Evolutionary conservation across 1,140 invertebrate genomes (phyloP).

Genomic region (Drosophila kepulauana): DNA sequence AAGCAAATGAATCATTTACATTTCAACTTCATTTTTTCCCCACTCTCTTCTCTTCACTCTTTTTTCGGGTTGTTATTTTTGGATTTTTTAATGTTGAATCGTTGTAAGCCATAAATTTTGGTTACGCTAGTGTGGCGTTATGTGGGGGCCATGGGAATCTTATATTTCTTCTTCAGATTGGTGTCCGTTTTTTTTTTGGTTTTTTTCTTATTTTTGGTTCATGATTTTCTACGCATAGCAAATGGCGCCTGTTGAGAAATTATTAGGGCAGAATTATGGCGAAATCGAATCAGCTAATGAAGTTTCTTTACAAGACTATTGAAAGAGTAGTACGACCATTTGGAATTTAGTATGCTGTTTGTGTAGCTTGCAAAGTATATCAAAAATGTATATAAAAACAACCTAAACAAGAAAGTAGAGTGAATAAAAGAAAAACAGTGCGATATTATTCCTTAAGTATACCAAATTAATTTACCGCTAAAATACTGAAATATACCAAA

Average conservation of each 20-base stretch:
- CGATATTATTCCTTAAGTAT: too few relatives aligned
- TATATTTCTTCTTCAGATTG: conserved; percentile 17
- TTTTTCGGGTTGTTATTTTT: conserved; percentile 27
- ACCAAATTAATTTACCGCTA: too few relatives aligned
- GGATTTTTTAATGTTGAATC: conserved; percentile 77
- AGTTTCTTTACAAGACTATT: conserved; percentile 43
- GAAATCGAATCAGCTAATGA: conserved; percentile 74
- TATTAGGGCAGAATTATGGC: conserved; percentile 76
- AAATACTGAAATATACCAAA: too few relatives aligned
- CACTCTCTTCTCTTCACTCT: not conserved
- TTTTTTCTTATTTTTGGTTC: conserved; percentile 18
- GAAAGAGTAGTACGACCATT: not conserved
- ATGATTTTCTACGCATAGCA: conserved; percentile 47
- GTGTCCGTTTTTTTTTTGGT: not conserved
- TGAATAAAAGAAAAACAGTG: too few relatives aligned
- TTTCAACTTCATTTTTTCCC: conserved; percentile 36
- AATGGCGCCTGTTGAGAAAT: conserved; percentile 79
- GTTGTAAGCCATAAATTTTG: conserved; percentile 80
- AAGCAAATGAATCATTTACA: conserved; percentile 80
- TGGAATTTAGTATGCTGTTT: not conserved
- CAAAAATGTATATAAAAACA: not conserved
- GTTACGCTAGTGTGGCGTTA: conserved; percentile 58
- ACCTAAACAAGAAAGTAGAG: not conserved
- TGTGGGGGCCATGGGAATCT: conserved; percentile 74
- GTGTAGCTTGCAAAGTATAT: not conserved